Evolutionary conservation across 2,113 vertebrate genomes (phyloP), one percentile per base, ranked within the genome.

Genomic region (Seriola quinqueradiata): DNA sequence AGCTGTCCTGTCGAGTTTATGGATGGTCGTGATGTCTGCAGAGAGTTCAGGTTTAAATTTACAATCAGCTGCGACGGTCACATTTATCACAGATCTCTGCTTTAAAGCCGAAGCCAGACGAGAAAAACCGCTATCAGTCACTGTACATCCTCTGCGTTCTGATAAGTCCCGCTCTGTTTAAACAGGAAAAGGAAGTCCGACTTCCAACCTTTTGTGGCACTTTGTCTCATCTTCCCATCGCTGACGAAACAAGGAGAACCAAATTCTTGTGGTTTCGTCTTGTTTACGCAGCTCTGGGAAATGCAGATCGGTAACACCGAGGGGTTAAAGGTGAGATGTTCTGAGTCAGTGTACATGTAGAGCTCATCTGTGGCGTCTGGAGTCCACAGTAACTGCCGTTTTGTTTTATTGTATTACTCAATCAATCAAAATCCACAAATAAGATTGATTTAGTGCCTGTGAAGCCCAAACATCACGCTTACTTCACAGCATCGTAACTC

Each of bases 141-240:
- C 50, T 67, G 61, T 63, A 77, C 90, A 89, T 83, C 89, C 79
- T 87, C 58, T 71, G n/a, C 71, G 82, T 86, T 63, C 78, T 75
- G 87, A 89, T 91, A 89, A 85, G 66, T 71, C 70, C 66, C 3
- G 44, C 44, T 67, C 42, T 67, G 11, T 83, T 83, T 92, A 91
- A 90, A 94, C 92, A 93, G 93, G 92, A 94, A 94, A 74, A 82
- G 92, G 92, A 92, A 89, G 87, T 84, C 77, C 52, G 58, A 92
- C 85, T 85, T 88, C 65, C 70, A 82, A 83, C 82, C 89, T 86
- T 89, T 90, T 88, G 88, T 80, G 85, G 85, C 65, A 23, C 66
- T 79, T 74, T 77, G 82, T 84, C 84, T 87, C 74, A 87, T 91
- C 79, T 89, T 92, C 79, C 73, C 84, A 87, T 82, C 86, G 79